Conservation (phyloP, 2,888 invertebrate species). For the Eulithis testata region DNA sequence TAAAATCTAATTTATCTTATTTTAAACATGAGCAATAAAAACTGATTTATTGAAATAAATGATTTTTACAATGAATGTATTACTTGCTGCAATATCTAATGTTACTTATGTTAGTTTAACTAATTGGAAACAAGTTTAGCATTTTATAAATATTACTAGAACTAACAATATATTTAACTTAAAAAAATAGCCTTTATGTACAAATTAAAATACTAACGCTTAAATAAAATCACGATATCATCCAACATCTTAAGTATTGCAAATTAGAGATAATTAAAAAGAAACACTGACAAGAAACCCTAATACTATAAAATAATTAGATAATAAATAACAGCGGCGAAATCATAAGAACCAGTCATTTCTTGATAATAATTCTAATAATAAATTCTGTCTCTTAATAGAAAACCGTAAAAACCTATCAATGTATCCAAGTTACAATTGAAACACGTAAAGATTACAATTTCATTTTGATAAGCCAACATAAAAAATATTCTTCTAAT, state of each 20-base stretch:
- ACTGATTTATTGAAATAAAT: conserved; percentile 3
- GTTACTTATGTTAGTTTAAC: neutral
- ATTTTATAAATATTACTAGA: conserved; percentile 18
- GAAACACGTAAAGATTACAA: conserved; percentile 50
- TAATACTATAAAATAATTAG: conserved; percentile 61
- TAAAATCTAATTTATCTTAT: conserved; percentile 47
- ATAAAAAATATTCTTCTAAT: conserved; percentile 56
- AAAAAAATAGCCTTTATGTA: conserved; percentile 42
- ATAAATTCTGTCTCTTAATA: conserved; percentile 43
- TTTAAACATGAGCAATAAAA: conserved; percentile 49
- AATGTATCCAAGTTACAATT: conserved; percentile 55
- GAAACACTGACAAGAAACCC: conserved; percentile 45
- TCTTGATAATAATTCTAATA: conserved; percentile 48
- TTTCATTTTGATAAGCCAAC: conserved; percentile 57
- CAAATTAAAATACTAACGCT: conserved; percentile 43
- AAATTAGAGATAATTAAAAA: conserved; percentile 47
- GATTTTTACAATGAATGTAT: neutral
- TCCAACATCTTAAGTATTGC: conserved; percentile 52
- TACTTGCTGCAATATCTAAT: neutral
- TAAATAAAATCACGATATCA: conserved; percentile 58
- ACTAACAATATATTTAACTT: conserved; percentile 29
- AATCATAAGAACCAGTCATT: conserved; percentile 69
- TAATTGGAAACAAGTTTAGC: conserved; percentile 2
- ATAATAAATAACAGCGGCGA: conserved; percentile 80
- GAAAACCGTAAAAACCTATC: conserved; percentile 37